Evolutionary conservation across 1,140 invertebrate species (phyloP).

Genomic region (Atta texana): DNA sequence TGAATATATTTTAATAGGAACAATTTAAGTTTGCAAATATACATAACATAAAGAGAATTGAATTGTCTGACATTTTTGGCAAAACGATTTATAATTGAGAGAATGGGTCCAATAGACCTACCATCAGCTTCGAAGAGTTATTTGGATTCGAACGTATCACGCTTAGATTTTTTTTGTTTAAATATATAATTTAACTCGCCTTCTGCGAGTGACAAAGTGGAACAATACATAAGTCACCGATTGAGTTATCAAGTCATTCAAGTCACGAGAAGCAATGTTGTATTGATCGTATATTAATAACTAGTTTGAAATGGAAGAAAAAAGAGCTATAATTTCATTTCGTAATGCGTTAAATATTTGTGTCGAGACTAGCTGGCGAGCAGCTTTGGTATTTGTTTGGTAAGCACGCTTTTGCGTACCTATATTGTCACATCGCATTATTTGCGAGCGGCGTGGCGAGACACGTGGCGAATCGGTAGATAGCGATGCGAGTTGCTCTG

Average conservation of each 20-base stretch:
- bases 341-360: constrained; percentile 1
- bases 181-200: background rate
- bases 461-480: background rate
- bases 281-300: background rate
- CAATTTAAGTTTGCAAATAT: too few relatives aligned
- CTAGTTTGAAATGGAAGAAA: background rate
- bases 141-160: background rate
- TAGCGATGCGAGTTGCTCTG: background rate
- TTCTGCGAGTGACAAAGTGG: background rate
- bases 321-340: background rate
- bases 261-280: background rate
- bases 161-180: background rate
- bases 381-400: background rate
- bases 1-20: too few relatives aligned
- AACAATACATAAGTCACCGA: background rate
- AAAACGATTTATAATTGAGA: too few relatives aligned
- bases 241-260: background rate
- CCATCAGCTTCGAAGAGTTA: background rate
- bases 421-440: background rate
- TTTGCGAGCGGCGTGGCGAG: background rate
- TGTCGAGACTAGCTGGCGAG: background rate
- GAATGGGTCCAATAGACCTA: too few relatives aligned
- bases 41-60: too few relatives aligned
- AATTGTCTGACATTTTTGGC: too few relatives aligned
- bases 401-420: background rate